Evolutionary conservation across 2,888 invertebrate species (phyloP).

Genomic region (Lasioglossum figueresi): DNA sequence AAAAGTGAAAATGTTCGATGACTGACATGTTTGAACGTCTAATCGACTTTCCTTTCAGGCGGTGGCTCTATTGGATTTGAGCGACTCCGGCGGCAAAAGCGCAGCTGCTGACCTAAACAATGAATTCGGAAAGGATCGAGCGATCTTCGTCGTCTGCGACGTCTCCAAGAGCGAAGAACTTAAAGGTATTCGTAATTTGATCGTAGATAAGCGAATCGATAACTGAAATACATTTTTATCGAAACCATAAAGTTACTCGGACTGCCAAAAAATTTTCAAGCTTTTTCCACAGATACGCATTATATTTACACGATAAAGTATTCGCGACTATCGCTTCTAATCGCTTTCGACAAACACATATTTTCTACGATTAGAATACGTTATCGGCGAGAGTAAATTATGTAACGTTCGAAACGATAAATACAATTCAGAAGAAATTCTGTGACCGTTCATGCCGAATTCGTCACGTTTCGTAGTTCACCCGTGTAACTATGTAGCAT

Average conservation of each 20-base stretch:
- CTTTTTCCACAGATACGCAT: no score
- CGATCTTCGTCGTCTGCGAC: slow-evolving; percentile 85
- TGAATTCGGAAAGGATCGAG: slow-evolving; percentile 84
- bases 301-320: no score
- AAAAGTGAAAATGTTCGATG: neutral
- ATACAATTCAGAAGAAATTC: no score
- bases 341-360: no score
- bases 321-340: no score
- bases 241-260: no score
- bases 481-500: neutral
- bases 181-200: slow-evolving; percentile 76
- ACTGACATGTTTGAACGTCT: neutral
- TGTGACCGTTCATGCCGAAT: no score
- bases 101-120: slow-evolving; percentile 83
- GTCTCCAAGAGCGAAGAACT: slow-evolving; percentile 84
- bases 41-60: slow-evolving; percentile 55
- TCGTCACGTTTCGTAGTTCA: no score
- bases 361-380: neutral
- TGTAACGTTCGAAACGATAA: neutral
- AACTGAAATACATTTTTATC: no score
- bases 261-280: no score
- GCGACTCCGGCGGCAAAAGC: slow-evolving; percentile 82
- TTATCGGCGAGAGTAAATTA: neutral
- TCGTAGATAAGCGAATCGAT: neutral
- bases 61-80: slow-evolving; percentile 82